Evolutionary conservation across 2,888 invertebrate genomes (phyloP).

Genomic region (Cantharis rustica): DNA sequence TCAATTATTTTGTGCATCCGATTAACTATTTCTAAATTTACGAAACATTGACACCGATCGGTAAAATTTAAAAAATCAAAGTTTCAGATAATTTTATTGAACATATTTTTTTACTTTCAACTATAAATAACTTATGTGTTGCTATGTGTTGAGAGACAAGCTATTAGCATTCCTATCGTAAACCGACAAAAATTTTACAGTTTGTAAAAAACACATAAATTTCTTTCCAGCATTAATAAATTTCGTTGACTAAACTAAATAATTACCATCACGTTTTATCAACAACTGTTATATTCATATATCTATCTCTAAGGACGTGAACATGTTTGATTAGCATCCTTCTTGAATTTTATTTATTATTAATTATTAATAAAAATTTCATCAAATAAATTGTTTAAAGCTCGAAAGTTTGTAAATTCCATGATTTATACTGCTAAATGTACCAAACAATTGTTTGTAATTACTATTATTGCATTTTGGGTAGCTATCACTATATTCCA

Average conservation of each 20-base stretch:
- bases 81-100: slow-evolving; percentile 30
- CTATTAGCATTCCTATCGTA: slow-evolving; percentile 40
- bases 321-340: background rate
- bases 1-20: slow-evolving; percentile 22
- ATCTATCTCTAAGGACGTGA: background rate
- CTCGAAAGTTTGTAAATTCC: no score
- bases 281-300: slow-evolving; percentile 4
- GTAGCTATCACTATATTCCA: no score
- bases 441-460: no score
- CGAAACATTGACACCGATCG: background rate
- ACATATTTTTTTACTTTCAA: slow-evolving; percentile 25
- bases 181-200: slow-evolving; percentile 38
- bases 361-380: background rate
- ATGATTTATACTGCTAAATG: no score
- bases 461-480: no score
- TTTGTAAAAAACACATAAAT: slow-evolving; percentile 39
- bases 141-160: slow-evolving; percentile 36
- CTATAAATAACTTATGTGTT: slow-evolving; percentile 39
- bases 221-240: slow-evolving; percentile 32
- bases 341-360: background rate
- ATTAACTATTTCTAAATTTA: slow-evolving; percentile 4
- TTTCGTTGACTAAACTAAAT: slow-evolving; percentile 25
- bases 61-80: background rate
- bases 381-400: no score
- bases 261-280: slow-evolving; percentile 22